Conservation (phyloP, 2,113 vertebrate genomes). For the Marmota flaviventris region DNA sequence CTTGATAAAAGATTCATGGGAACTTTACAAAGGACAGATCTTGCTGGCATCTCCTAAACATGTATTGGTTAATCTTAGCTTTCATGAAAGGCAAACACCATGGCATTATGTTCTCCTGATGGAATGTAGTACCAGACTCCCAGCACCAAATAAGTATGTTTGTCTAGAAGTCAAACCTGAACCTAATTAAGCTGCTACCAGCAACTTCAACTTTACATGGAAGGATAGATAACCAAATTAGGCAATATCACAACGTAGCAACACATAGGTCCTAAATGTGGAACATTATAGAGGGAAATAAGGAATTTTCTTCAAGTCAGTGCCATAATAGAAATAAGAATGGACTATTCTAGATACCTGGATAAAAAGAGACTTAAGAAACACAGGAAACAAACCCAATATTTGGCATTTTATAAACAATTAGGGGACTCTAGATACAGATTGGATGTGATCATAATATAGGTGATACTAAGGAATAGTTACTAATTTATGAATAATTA, state of each 20-base stretch:
- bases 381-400: not conserved
- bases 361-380: not conserved
- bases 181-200: not conserved
- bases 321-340: not conserved
- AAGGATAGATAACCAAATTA: not conserved
- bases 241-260: not conserved
- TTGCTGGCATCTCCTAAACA: not conserved
- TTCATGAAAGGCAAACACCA: not conserved
- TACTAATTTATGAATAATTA: not conserved
- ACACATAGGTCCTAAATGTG: not conserved
- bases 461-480: not conserved
- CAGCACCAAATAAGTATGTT: not conserved
- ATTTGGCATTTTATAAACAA: not conserved
- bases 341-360: not conserved
- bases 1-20: not conserved
- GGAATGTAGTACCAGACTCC: not conserved
- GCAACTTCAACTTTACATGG: not conserved
- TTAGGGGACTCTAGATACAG: not conserved
- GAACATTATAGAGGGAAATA: not conserved
- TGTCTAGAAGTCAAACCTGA: not conserved
- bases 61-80: not conserved
- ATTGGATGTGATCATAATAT: not conserved
- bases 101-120: not conserved
- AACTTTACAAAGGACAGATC: not conserved
- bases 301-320: not conserved